Percentiles rank a stretch among this genome's conserved stretches.
phyloP scores from a whole-genome alignment of 2,888 invertebrate species.

The Drosophila barbarae region DNA sequence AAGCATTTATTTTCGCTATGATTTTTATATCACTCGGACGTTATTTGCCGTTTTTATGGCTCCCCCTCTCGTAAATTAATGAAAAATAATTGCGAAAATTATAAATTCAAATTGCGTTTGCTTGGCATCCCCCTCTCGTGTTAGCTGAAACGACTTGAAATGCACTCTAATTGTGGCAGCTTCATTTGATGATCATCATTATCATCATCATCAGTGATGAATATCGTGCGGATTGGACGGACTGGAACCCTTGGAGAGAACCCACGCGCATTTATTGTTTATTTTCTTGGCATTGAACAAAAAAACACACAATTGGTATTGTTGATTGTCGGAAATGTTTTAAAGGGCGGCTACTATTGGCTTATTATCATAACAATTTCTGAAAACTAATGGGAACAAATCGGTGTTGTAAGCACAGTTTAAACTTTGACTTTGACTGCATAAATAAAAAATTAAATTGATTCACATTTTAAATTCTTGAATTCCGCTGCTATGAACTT shows the following conservation, averaged over 20 bases:
- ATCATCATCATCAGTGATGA: slow-evolving; percentile 3
- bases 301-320: slow-evolving; percentile 11
- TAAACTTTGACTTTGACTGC: slow-evolving; percentile 8
- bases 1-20: slow-evolving; percentile 65
- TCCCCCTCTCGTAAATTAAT: slow-evolving; percentile 48
- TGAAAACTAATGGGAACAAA: slow-evolving; percentile 12
- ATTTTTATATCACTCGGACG: slow-evolving; percentile 62
- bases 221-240: slow-evolving; percentile 11
- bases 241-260: slow-evolving; percentile 44
- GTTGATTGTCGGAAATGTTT: slow-evolving; percentile 7
- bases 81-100: slow-evolving; percentile 71
- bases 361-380: slow-evolving; percentile 5
- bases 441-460: neutral
- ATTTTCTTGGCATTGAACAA: slow-evolving; percentile 46
- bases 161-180: slow-evolving; percentile 52
- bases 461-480: slow-evolving; percentile 7
- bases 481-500: slow-evolving; percentile 3
- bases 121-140: slow-evolving; percentile 25
- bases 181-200: slow-evolving; percentile 24
- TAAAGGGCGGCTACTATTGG: slow-evolving; percentile 6
- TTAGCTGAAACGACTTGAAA: slow-evolving; percentile 33
- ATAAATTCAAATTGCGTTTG: slow-evolving; percentile 68
- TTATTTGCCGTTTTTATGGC: slow-evolving; percentile 59
- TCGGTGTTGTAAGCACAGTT: neutral
- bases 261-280: slow-evolving; percentile 57